Percentiles rank a stretch among this genome's conserved stretches.
Conservation (phyloP, 2,113 vertebrate species). For the Crotalus viridis region DNA sequence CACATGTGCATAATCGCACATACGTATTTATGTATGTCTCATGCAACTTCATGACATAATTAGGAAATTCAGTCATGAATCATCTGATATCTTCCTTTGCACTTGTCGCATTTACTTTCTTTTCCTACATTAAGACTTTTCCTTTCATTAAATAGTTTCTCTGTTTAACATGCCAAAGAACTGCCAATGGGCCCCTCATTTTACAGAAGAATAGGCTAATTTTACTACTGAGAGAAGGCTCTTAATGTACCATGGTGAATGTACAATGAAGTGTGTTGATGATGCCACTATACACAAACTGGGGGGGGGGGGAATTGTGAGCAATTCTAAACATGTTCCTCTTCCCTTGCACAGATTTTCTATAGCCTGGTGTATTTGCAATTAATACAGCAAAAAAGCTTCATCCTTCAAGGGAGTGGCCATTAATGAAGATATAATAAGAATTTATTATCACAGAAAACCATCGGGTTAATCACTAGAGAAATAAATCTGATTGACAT, state of each 20-base stretch:
- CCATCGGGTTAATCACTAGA: neutral
- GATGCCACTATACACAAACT: constrained; percentile 74
- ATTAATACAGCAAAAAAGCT: neutral
- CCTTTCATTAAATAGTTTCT: constrained; percentile 77
- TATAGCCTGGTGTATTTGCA: constrained; percentile 49
- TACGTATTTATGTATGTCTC: neutral
- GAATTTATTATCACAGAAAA: neutral
- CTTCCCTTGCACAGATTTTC: constrained; percentile 33
- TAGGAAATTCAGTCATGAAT: constrained; percentile 40
- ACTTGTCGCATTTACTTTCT: constrained; percentile 51
- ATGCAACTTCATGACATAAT: constrained; percentile 31
- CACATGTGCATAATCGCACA: neutral
- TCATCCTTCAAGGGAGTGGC: constrained; percentile 5
- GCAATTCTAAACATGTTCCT: constrained; percentile 55
- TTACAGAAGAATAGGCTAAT: constrained; percentile 78
- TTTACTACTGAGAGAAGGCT: constrained; percentile 73
- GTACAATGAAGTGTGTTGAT: constrained; percentile 80
- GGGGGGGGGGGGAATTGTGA: constrained; percentile 67
- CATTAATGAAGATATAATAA: neutral
- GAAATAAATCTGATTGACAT: neutral
- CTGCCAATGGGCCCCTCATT: constrained; percentile 78
- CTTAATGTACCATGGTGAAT: constrained; percentile 75
- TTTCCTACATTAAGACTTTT: constrained; percentile 68
- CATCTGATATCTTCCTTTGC: constrained; percentile 48
- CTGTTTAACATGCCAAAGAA: constrained; percentile 82